A percentile compares a stretch with the other conserved stretches of the same genome.
Evolutionary conservation across 2,888 invertebrate genomes (phyloP).

Genomic region (Drosophila borealis): DNA sequence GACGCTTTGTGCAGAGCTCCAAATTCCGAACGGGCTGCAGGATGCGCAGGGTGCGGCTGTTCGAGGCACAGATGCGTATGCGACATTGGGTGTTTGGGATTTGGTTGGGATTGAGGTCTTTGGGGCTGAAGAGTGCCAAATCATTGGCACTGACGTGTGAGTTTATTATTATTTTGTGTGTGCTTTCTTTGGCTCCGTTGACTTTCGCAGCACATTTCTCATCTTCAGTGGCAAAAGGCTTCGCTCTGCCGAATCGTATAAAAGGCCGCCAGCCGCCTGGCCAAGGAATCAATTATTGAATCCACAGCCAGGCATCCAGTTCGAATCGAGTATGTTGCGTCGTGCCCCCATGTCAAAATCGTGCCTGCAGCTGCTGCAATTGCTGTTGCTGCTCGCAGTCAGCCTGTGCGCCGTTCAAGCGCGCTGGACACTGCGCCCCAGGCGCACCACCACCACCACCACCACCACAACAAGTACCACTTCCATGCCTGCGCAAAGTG

Average conservation of each 20-base stretch:
- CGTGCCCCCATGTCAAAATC: slow-evolving; percentile 18
- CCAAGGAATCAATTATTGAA: slow-evolving; percentile 69
- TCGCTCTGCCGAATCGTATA: slow-evolving; percentile 54
- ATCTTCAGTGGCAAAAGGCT: slow-evolving; percentile 30
- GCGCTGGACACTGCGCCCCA: slow-evolving; percentile 40
- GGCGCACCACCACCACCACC: slow-evolving; percentile 53
- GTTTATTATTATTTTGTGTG: slow-evolving; percentile 38
- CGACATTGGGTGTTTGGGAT: neutral
- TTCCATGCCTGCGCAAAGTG: slow-evolving; percentile 7
- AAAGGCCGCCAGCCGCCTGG: slow-evolving; percentile 50
- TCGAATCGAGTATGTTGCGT: slow-evolving; percentile 31
- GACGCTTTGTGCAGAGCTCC: slow-evolving; percentile 28
- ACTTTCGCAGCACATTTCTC: slow-evolving; percentile 39
- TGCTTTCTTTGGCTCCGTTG: slow-evolving; percentile 9
- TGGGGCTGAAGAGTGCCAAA: slow-evolving; percentile 34
- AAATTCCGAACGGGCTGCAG: slow-evolving; percentile 8
- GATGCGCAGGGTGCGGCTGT: neutral
- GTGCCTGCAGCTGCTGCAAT: slow-evolving; percentile 15
- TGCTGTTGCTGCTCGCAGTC: slow-evolving; percentile 3
- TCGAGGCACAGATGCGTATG: neutral
- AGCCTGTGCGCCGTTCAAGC: slow-evolving; percentile 26
- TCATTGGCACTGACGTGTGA: slow-evolving; percentile 56
- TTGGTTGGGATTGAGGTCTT: slow-evolving; percentile 3
- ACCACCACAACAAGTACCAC: slow-evolving; percentile 31
- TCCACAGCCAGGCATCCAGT: slow-evolving; percentile 43